Evolutionary conservation across 2,888 invertebrate genomes (phyloP).

Genomic region (Drosophila austrosaltans): DNA sequence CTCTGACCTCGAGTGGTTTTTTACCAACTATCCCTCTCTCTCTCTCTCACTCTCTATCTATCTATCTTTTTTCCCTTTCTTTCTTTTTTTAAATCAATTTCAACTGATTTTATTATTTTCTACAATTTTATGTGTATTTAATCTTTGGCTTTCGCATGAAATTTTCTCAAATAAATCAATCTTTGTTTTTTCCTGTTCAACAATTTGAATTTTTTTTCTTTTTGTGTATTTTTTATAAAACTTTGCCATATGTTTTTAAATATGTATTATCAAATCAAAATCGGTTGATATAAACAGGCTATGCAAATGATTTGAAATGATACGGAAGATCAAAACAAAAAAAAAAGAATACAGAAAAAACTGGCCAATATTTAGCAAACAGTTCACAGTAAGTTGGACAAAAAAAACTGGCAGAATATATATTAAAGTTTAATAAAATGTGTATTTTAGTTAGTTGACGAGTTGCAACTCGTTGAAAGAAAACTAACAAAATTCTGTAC

Average conservation of each 20-base stretch:
- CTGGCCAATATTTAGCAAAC: slow-evolving; percentile 18
- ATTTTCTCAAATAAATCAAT: slow-evolving; percentile 52
- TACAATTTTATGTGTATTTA: slow-evolving; percentile 40
- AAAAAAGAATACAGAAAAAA: slow-evolving; percentile 16
- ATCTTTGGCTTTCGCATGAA: slow-evolving; percentile 48
- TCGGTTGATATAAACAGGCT: slow-evolving; percentile 57
- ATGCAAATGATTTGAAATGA: slow-evolving; percentile 57
- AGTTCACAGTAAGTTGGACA: not conserved
- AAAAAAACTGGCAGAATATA: not conserved
- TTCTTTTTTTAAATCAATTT: slow-evolving; percentile 26
- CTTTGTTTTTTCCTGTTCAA: slow-evolving; percentile 31
- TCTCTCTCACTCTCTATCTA: not conserved
- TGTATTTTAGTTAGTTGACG: not conserved
- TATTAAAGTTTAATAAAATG: not conserved
- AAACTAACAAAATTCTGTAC: too few relatives aligned
- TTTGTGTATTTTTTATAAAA: slow-evolving; percentile 12
- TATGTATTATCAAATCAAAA: slow-evolving; percentile 30
- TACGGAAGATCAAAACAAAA: slow-evolving; percentile 25
- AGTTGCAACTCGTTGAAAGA: not conserved
- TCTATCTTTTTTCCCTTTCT: slow-evolving; percentile 15
- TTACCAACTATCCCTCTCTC: not conserved
- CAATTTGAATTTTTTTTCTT: not conserved
- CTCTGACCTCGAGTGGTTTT: slow-evolving; percentile 37
- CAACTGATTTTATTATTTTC: slow-evolving; percentile 14
- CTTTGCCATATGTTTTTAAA: slow-evolving; percentile 28